Evolutionary conservation across 2,888 invertebrate genomes (phyloP).

Genomic region (Stegana nigrithorax): DNA sequence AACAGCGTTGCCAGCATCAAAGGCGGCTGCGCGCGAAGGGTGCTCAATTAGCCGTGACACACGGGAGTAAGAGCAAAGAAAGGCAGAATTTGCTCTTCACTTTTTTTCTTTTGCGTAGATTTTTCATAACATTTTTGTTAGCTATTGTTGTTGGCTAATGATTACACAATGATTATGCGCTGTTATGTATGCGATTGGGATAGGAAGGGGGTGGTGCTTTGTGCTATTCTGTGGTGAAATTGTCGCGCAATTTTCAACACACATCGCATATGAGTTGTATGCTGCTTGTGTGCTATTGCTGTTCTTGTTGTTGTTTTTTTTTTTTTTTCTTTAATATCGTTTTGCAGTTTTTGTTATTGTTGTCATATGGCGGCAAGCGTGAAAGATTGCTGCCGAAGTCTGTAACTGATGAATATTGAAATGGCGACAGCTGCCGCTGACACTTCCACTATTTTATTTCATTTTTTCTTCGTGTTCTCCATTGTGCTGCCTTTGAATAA

Average conservation of each 20-base stretch:
- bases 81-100: conserved; percentile 34
- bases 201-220: background rate
- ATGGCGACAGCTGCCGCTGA: conserved; percentile 62
- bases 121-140: conserved; percentile 53
- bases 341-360: conserved; percentile 29
- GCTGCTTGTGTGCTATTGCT: background rate
- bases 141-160: conserved; percentile 55
- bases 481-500: too few relatives aligned
- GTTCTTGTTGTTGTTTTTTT: conserved; percentile 12
- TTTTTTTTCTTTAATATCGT: conserved; percentile 17
- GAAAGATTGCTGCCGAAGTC: conserved; percentile 48
- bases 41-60: conserved; percentile 68
- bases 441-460: conserved; percentile 42
- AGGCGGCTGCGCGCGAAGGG: conserved; percentile 55
- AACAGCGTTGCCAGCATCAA: conserved; percentile 11
- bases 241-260: conserved; percentile 31
- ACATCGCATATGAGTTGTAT: too few relatives aligned
- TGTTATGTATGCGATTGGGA: conserved; percentile 15
- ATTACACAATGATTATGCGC: conserved; percentile 64
- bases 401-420: conserved; percentile 57
- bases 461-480: too few relatives aligned
- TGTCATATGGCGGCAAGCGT: conserved; percentile 36
- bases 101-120: conserved; percentile 44
- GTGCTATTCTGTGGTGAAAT: conserved; percentile 1
- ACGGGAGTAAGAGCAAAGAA: conserved; percentile 52